These are phyloP conservation scores for Rhagonycha fulva DNA, from an alignment of 2,888 invertebrate species.

Conservation along the genomic window DNA sequence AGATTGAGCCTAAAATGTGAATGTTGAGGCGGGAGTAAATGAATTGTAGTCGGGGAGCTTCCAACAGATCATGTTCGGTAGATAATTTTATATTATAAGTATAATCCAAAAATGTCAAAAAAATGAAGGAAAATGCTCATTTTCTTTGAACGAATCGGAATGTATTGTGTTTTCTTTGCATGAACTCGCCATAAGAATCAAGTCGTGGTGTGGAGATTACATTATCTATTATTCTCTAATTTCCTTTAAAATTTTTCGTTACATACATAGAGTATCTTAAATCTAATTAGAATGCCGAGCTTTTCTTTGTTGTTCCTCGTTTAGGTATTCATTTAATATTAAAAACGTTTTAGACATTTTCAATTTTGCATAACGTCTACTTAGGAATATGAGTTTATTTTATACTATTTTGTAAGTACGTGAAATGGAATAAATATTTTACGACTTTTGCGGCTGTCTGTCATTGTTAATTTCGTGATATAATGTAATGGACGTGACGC, in stretches of 20 bases:
- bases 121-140: no score
- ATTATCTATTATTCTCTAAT: not conserved
- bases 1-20: no score
- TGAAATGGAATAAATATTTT: slow-evolving; percentile 28
- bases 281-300: not conserved
- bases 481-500: slow-evolving; percentile 31
- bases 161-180: no score
- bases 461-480: slow-evolving; percentile 33
- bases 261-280: not conserved
- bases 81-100: no score
- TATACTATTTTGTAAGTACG: slow-evolving; percentile 3
- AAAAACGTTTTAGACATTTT: not conserved
- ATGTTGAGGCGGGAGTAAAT: no score
- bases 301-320: not conserved
- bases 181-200: no score
- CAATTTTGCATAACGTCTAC: not conserved
- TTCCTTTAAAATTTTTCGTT: not conserved
- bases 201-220: no score
- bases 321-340: not conserved
- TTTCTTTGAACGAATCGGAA: no score
- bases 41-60: no score
- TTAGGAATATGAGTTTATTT: slow-evolving; percentile 2
- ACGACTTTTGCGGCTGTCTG: slow-evolving; percentile 27
- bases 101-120: no score
- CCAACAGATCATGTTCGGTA: no score